A percentile compares a stretch with the other conserved stretches of the same genome.
Conservation (phyloP, 2,888 invertebrate genomes). For the Xanthia icteritia region DNA sequence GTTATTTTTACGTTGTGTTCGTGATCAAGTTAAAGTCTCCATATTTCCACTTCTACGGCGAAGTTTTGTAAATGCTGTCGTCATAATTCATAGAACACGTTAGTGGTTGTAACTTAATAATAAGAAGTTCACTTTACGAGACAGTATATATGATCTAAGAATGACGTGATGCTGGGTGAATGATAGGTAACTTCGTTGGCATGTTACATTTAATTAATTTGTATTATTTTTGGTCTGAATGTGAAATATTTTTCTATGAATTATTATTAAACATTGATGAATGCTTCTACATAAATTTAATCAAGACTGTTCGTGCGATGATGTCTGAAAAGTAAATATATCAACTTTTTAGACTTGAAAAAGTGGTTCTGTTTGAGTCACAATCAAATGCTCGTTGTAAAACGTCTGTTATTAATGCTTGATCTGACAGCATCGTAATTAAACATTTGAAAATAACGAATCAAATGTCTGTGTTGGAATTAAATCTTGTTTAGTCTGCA, state of each 20-base stretch:
- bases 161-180: slow-evolving; percentile 24
- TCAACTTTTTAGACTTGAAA: slow-evolving; percentile 11
- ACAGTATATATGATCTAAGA: slow-evolving; percentile 9
- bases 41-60: slow-evolving; percentile 16
- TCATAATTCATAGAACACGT: slow-evolving; percentile 25
- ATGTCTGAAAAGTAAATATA: slow-evolving; percentile 33
- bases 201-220: not conserved
- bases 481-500: slow-evolving; percentile 13
- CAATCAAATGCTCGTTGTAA: slow-evolving; percentile 24
- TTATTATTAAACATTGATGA: slow-evolving; percentile 8
- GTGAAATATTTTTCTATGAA: not conserved
- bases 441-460: slow-evolving; percentile 22
- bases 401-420: slow-evolving; percentile 37
- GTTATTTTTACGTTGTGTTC: not conserved
- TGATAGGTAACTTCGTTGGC: slow-evolving; percentile 3
- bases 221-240: not conserved
- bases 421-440: slow-evolving; percentile 33
- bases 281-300: slow-evolving; percentile 14
- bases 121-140: slow-evolving; percentile 1
- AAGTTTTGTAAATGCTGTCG: not conserved
- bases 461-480: slow-evolving; percentile 4
- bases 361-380: slow-evolving; percentile 19
- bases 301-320: slow-evolving; percentile 28
- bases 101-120: slow-evolving; percentile 3
- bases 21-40: not conserved